Evolutionary conservation across 2,888 invertebrate genomes (phyloP).

Genomic region (Drosophila pseudotakahashii): DNA sequence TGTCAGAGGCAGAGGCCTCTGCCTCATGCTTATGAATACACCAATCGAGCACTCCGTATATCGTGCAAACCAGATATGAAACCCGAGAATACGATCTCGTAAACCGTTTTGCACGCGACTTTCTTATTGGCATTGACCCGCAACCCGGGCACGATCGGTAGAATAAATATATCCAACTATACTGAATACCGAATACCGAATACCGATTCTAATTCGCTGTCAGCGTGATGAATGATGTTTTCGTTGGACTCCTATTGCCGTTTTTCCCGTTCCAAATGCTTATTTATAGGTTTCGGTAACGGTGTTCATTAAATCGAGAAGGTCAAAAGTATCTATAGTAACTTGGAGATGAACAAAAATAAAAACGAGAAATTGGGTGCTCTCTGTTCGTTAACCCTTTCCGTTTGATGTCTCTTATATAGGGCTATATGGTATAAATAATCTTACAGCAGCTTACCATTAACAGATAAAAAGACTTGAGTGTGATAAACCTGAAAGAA

Average conservation of each 20-base stretch:
- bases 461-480: neutral
- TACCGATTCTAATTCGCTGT: slow-evolving; percentile 28
- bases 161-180: neutral
- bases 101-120: slow-evolving; percentile 66
- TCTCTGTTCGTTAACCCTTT: neutral
- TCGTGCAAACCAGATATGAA: slow-evolving; percentile 67
- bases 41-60: slow-evolving; percentile 6
- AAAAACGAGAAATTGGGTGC: slow-evolving; percentile 4
- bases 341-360: slow-evolving; percentile 4
- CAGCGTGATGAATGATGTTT: slow-evolving; percentile 39
- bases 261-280: slow-evolving; percentile 32
- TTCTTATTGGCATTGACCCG: slow-evolving; percentile 72
- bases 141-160: slow-evolving; percentile 9
- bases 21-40: slow-evolving; percentile 28
- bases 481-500: neutral
- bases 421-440: neutral
- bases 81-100: slow-evolving; percentile 50
- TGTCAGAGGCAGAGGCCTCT: slow-evolving; percentile 38
- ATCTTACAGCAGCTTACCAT: neutral
- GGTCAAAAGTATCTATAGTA: slow-evolving; percentile 18
- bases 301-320: slow-evolving; percentile 16
- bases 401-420: neutral
- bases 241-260: slow-evolving; percentile 18
- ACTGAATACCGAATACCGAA: slow-evolving; percentile 9
- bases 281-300: slow-evolving; percentile 24